Evolutionary conservation across 2,797 vertebrate species (phyloP).

Genomic region (Chiloscyllium punctatum): DNA sequence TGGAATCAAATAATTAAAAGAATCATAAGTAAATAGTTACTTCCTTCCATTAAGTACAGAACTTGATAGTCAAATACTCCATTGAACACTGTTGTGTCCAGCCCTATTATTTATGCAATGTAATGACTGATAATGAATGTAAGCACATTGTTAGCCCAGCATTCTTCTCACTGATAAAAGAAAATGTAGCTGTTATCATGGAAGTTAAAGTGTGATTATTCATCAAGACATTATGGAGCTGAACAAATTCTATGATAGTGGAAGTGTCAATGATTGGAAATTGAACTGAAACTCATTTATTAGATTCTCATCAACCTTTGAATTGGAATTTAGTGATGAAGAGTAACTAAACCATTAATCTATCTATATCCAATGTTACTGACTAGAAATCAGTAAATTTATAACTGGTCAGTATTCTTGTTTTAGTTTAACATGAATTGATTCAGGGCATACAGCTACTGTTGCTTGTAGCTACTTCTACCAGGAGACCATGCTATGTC

Average conservation of each 20-base stretch:
- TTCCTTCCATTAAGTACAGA: neutral
- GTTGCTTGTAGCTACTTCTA: neutral
- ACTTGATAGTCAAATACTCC: neutral
- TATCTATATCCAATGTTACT: neutral
- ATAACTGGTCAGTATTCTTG: neutral
- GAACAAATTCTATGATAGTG: neutral
- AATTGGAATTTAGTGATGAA: neutral
- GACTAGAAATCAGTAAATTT: neutral
- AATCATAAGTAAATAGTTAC: neutral
- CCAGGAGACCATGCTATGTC: neutral
- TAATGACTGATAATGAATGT: neutral
- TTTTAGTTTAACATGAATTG: neutral
- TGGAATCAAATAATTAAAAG: neutral
- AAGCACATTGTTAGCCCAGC: neutral
- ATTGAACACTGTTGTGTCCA: neutral
- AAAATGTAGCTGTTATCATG: neutral
- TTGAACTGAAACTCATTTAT: neutral
- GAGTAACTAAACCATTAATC: neutral
- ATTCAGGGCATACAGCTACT: neutral
- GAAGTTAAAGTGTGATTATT: neutral
- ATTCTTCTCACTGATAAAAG: neutral
- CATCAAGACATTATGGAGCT: neutral
- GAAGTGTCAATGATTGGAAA: neutral
- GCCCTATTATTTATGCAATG: neutral
- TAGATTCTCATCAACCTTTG: neutral